phyloP scores from a whole-genome alignment of 2,797 vertebrate species.

The Alectoris magna region DNA sequence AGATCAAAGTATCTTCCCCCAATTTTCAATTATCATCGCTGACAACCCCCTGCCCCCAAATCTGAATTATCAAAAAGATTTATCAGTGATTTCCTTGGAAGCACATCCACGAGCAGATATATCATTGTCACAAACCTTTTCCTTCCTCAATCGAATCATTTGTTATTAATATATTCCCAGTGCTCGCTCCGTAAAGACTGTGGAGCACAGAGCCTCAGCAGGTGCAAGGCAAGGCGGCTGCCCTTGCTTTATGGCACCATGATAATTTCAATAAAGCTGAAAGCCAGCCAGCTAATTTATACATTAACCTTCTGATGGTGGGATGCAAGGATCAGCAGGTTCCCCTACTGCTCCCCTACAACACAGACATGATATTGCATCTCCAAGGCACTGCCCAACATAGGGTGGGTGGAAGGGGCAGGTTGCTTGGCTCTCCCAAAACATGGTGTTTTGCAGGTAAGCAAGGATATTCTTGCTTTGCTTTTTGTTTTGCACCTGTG shows the following conservation, averaged over 20 bases:
- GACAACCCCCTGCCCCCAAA: neutral
- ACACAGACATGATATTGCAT: fast-evolving
- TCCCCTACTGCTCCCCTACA: neutral
- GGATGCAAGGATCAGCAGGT: neutral
- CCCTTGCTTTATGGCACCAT: neutral
- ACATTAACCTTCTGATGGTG: neutral
- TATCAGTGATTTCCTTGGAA: neutral
- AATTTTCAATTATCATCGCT: neutral
- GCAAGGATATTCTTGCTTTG: neutral
- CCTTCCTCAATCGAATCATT: neutral
- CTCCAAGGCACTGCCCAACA: neutral
- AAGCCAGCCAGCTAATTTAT: neutral
- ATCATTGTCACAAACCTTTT: neutral
- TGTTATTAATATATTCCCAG: neutral
- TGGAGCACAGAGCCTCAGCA: neutral
- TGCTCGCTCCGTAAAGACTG: neutral
- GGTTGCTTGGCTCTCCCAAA: neutral
- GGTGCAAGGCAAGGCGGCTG: neutral
- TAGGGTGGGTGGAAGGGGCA: neutral
- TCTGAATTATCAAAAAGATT: neutral
- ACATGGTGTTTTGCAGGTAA: neutral
- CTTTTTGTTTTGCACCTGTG: neutral
- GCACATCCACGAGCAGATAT: neutral
- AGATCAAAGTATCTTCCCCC: neutral
- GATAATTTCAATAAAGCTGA: neutral